Conservation (phyloP, 2,797 vertebrate species). For the Gobio occitaniae region DNA sequence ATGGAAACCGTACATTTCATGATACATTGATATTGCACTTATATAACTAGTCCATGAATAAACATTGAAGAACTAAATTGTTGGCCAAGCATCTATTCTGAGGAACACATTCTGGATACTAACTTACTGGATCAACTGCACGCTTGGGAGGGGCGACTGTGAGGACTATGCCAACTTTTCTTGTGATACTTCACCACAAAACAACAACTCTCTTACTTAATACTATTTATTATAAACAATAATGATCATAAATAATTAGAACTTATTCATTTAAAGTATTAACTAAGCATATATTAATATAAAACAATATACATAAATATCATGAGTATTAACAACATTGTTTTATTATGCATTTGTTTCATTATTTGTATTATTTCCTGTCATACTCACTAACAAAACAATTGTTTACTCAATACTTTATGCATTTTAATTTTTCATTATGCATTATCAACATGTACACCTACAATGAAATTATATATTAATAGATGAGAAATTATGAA, state of each 20-base stretch:
- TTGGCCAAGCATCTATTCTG: neutral
- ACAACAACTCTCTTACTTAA: neutral
- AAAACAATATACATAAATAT: too few relatives aligned
- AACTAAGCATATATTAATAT: neutral
- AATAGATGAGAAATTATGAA: neutral
- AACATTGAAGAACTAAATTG: neutral
- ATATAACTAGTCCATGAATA: slow-evolving; percentile 9
- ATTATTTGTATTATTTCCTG: too few relatives aligned
- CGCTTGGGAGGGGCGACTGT: neutral
- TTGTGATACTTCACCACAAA: neutral
- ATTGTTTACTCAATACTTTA: too few relatives aligned
- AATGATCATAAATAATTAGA: neutral
- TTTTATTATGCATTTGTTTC: too few relatives aligned
- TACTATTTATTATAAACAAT: neutral
- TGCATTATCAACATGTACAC: neutral
- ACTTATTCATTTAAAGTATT: neutral
- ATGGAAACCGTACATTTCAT: slow-evolving; percentile 1
- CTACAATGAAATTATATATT: neutral
- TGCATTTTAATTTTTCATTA: neutral
- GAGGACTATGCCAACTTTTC: slow-evolving; percentile 13
- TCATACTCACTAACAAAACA: too few relatives aligned
- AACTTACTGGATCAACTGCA: slow-evolving; percentile 10
- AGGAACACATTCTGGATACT: neutral
- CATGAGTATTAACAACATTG: too few relatives aligned
- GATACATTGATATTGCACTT: neutral